Percentiles rank a stretch among this genome's conserved stretches.
Conservation (phyloP, 2,888 invertebrate genomes). For the Zaprionus bogoriensis region DNA sequence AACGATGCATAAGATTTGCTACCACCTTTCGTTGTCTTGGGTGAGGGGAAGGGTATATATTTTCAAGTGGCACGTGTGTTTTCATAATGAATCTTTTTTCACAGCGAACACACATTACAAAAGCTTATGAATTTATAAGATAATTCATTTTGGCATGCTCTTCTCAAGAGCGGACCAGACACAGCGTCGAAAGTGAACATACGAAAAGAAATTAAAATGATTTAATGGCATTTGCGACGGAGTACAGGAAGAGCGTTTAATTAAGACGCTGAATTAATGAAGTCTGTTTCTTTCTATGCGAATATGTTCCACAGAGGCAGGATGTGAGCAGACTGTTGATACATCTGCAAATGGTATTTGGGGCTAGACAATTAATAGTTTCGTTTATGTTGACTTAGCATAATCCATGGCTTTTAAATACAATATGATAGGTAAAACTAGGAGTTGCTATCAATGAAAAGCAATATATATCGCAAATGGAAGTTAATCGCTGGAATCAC, state of each 20-base stretch:
- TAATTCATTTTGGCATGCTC: conserved; percentile 56
- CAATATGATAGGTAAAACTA: not conserved
- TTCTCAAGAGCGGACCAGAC: not conserved
- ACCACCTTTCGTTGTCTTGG: not conserved
- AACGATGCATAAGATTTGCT: conserved; percentile 1
- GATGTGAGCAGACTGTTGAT: no score
- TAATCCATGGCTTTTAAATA: no score
- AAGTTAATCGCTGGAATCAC: not conserved
- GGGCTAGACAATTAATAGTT: no score
- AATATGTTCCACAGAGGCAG: not conserved
- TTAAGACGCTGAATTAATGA: not conserved
- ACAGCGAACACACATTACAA: conserved; percentile 2
- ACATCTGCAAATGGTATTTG: no score
- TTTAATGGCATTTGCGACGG: not conserved
- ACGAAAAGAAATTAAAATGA: conserved; percentile 6
- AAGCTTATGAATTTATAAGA: conserved; percentile 20
- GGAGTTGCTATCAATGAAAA: not conserved
- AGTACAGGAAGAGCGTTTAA: not conserved
- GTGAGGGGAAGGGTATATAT: no score
- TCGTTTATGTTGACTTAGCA: no score
- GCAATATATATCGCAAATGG: not conserved
- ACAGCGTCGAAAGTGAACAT: conserved; percentile 26
- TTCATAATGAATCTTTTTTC: conserved; percentile 5
- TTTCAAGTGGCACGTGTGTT: not conserved
- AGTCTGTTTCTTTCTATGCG: not conserved